Conservation (phyloP, 2,113 vertebrate genomes). For the Riparia riparia region DNA sequence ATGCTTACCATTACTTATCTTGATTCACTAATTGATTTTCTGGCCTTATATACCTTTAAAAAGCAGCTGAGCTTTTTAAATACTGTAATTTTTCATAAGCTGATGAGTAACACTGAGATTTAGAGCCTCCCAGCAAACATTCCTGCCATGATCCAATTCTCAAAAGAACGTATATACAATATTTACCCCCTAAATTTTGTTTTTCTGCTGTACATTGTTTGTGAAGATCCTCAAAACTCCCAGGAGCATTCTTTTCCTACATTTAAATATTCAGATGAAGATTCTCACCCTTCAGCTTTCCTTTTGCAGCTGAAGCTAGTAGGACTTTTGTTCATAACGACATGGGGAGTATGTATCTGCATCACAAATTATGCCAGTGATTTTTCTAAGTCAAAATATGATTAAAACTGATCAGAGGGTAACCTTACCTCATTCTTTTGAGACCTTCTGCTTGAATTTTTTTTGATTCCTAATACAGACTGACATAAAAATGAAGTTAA, state of each 20-base stretch:
- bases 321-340: neutral
- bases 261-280: constrained; percentile 27
- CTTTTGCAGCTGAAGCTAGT: neutral
- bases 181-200: neutral
- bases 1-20: constrained; percentile 40
- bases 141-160: constrained; percentile 1
- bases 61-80: constrained; percentile 49
- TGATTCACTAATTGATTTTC: constrained; percentile 70
- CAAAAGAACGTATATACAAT: constrained; percentile 24
- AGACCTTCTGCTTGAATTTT: neutral
- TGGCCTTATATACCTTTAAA: constrained; percentile 61
- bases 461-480: neutral
- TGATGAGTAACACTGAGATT: constrained; percentile 59
- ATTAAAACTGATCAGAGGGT: neutral
- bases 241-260: neutral
- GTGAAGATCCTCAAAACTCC: neutral
- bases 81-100: constrained; percentile 59
- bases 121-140: constrained; percentile 30
- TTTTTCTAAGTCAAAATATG: neutral
- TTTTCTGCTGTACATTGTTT: constrained; percentile 14
- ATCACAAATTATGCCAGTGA: neutral
- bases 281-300: constrained; percentile 16
- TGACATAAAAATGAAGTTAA: neutral
- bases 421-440: neutral
- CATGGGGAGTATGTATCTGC: neutral